A percentile compares a stretch with the other conserved stretches of the same genome.
These are phyloP conservation scores for Drosophila neutralis DNA, from an alignment of 2,888 invertebrate species.

Conservation along the genomic window DNA sequence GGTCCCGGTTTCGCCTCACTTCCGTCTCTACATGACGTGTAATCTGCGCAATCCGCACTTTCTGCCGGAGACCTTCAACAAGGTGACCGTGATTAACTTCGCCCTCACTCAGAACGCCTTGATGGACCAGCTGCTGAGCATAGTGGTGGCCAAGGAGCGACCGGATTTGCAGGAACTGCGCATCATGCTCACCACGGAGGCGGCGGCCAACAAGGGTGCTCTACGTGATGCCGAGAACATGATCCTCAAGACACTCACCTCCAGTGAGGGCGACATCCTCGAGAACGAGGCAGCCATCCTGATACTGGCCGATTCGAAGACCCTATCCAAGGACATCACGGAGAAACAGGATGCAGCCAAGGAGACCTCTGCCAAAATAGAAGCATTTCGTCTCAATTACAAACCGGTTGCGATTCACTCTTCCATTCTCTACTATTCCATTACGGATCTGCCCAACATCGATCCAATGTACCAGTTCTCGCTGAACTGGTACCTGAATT, in stretches of 20 bases:
- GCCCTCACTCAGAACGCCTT: slow-evolving; percentile 91
- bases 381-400: slow-evolving; percentile 91
- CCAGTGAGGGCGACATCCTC: slow-evolving; percentile 93
- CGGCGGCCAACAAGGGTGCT: slow-evolving; percentile 92
- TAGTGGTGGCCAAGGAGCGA: slow-evolving; percentile 95
- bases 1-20: slow-evolving; percentile 91
- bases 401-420: slow-evolving; percentile 94
- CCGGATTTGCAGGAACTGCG: slow-evolving; percentile 94
- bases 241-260: slow-evolving; percentile 93
- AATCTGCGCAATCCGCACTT: slow-evolving; percentile 95
- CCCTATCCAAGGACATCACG: slow-evolving; percentile 91
- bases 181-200: slow-evolving; percentile 91
- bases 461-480: slow-evolving; percentile 99
- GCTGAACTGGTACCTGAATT: slow-evolving; percentile 94
- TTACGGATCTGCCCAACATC: slow-evolving; percentile 93
- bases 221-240: slow-evolving; percentile 94
- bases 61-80: slow-evolving; percentile 94
- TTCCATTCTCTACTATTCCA: slow-evolving; percentile 94
- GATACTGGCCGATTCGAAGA: slow-evolving; percentile 94
- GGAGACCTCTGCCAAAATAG: slow-evolving; percentile 93
- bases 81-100: slow-evolving; percentile 94
- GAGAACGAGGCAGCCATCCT: slow-evolving; percentile 96
- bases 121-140: slow-evolving; percentile 93
- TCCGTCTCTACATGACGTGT: slow-evolving; percentile 94
- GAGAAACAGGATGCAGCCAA: slow-evolving; percentile 94